These are phyloP conservation scores for Cettia cetti DNA, from an alignment of 2,113 vertebrate species.

Conservation along the genomic window DNA sequence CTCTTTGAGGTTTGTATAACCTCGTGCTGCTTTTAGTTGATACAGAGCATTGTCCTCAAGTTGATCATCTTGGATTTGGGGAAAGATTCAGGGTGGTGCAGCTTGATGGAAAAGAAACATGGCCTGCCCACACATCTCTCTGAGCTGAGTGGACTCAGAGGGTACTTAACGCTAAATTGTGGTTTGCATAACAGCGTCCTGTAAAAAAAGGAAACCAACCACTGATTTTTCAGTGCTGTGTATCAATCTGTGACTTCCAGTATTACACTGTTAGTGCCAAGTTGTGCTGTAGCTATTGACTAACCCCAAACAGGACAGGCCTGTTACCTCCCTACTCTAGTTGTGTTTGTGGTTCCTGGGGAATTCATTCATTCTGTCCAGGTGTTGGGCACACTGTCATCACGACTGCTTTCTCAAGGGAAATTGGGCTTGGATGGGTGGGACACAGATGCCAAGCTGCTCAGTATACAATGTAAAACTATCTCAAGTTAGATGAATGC, in stretches of 20 bases:
- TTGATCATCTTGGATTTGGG: background rate
- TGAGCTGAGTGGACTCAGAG: background rate
- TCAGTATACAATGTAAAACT: background rate
- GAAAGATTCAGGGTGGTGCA: background rate
- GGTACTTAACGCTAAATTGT: background rate
- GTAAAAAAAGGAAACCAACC: background rate
- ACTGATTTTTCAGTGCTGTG: background rate
- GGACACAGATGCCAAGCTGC: background rate
- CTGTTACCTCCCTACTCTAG: background rate
- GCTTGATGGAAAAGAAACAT: background rate
- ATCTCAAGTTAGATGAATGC: background rate
- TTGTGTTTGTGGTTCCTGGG: background rate
- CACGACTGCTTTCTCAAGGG: background rate
- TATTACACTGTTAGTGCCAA: too few species aligned
- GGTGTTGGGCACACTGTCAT: background rate
- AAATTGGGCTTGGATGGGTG: background rate
- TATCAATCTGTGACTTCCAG: background rate
- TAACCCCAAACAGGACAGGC: background rate
- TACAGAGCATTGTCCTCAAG: background rate
- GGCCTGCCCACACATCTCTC: background rate
- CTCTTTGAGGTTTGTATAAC: background rate
- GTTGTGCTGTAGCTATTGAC: background rate
- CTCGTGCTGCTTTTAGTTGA: background rate
- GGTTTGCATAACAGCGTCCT: background rate
- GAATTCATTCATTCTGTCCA: background rate